phyloP scores from a whole-genome alignment of 2,888 invertebrate species.

The Sinotaia quadrata region DNA sequence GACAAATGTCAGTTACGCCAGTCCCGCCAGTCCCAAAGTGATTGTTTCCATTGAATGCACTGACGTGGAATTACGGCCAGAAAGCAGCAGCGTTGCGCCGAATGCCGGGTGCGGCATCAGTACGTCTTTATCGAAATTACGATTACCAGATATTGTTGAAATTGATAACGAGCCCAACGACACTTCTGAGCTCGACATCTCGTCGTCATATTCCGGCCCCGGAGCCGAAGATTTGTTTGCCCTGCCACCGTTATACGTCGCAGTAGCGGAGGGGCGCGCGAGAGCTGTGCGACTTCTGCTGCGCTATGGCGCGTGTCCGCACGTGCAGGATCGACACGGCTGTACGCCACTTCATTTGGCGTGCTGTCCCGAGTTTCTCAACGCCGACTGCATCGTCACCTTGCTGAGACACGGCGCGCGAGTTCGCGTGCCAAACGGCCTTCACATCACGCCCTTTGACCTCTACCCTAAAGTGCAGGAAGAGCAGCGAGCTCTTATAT shows the following conservation, averaged over 20 bases:
- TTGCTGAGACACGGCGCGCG: slow-evolving; percentile 75
- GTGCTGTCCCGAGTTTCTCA: slow-evolving; percentile 75
- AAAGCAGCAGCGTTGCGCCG: slow-evolving; percentile 9
- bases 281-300: slow-evolving; percentile 75
- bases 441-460: slow-evolving; percentile 75
- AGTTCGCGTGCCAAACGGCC: slow-evolving; percentile 73
- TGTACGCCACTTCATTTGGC: slow-evolving; percentile 77
- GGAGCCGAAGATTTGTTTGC: slow-evolving; percentile 73
- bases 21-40: not conserved
- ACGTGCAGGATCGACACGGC: slow-evolving; percentile 75
- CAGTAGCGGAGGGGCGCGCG: slow-evolving; percentile 75
- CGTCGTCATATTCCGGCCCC: slow-evolving; percentile 16
- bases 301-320: slow-evolving; percentile 75
- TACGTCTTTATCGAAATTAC: not conserved
- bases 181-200: slow-evolving; percentile 21
- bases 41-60: not conserved
- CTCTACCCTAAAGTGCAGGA: slow-evolving; percentile 74
- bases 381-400: slow-evolving; percentile 75
- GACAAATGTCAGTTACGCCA: not conserved
- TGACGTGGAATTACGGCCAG: not conserved
- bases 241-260: slow-evolving; percentile 77
- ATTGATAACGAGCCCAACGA: slow-evolving; percentile 24
- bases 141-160: slow-evolving; percentile 35
- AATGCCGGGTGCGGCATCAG: not conserved
- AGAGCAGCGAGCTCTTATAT: slow-evolving; percentile 75